Conservation (phyloP, 1,140 invertebrate genomes). For the Muscidifurax raptorellus region DNA sequence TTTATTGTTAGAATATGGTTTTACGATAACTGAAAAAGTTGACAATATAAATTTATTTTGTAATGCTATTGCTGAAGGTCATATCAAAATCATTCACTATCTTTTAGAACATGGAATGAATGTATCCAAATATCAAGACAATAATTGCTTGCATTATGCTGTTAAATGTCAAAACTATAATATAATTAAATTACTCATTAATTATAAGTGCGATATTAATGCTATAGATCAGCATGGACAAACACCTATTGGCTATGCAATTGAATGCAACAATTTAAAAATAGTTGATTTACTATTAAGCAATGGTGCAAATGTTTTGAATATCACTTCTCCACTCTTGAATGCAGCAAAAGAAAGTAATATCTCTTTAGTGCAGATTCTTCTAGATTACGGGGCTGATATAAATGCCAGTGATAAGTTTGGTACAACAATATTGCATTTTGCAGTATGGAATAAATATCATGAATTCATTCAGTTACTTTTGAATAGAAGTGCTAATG, state of each 20-base stretch:
- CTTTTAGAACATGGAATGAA: not conserved
- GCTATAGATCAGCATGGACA: not conserved
- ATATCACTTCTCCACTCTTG: not conserved
- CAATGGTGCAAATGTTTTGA: constrained; percentile 1
- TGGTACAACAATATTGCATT: constrained; percentile 44
- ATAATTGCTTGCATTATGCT: not conserved
- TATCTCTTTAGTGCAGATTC: not conserved
- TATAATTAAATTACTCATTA: constrained; percentile 20
- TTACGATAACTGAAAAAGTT: not conserved
- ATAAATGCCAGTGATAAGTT: constrained; percentile 20
- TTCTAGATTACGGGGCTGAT: constrained; percentile 20
- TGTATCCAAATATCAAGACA: not conserved
- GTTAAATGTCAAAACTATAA: not conserved
- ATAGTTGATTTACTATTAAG: not conserved
- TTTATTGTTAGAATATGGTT: constrained; percentile 22
- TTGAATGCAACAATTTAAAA: constrained; percentile 19
- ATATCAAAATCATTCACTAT: not conserved
- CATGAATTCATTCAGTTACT: not conserved
- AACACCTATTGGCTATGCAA: constrained; percentile 24
- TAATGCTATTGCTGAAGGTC: not conserved
- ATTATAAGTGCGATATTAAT: constrained; percentile 26
- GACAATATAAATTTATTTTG: not conserved
- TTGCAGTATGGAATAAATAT: constrained; percentile 32
- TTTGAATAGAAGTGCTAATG: not conserved
- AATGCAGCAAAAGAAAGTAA: constrained; percentile 1